phyloP scores from a whole-genome alignment of 2,113 vertebrate species.

The Patagioenas fasciata region DNA sequence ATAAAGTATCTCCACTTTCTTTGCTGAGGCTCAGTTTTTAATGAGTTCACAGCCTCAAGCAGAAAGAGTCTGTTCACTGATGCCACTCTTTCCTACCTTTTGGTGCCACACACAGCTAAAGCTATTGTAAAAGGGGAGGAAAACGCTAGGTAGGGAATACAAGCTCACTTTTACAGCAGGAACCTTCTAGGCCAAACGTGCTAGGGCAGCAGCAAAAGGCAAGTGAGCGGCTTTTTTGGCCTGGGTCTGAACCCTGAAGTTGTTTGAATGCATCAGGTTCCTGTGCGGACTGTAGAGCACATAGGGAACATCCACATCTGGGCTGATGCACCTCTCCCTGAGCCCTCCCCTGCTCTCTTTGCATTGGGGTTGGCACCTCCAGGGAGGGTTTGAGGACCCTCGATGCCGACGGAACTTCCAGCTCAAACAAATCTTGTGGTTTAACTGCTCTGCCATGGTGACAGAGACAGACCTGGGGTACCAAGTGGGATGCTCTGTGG shows the following conservation, averaged over 20 bases:
- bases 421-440: neutral
- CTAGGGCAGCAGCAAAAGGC: neutral
- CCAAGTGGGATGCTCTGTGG: neutral
- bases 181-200: neutral
- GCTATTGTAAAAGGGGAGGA: neutral
- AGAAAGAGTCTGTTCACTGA: neutral
- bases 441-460: neutral
- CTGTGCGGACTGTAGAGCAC: rapidly evolving
- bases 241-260: neutral
- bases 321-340: neutral
- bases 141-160: neutral
- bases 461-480: neutral
- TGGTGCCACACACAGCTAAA: neutral
- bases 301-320: neutral
- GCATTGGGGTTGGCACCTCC: rapidly evolving
- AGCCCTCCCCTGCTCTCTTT: too few species aligned
- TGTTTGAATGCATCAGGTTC: neutral
- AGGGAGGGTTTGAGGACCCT: neutral
- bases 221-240: rapidly evolving
- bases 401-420: neutral
- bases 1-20: neutral
- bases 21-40: neutral
- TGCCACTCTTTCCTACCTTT: neutral
- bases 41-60: neutral
- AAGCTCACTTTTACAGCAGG: neutral